Evolutionary conservation across 92 coral and sea anemone genomes (phyloP), one percentile per base, ranked within the genome.

Genomic region (Paramuricea clavata): DNA sequence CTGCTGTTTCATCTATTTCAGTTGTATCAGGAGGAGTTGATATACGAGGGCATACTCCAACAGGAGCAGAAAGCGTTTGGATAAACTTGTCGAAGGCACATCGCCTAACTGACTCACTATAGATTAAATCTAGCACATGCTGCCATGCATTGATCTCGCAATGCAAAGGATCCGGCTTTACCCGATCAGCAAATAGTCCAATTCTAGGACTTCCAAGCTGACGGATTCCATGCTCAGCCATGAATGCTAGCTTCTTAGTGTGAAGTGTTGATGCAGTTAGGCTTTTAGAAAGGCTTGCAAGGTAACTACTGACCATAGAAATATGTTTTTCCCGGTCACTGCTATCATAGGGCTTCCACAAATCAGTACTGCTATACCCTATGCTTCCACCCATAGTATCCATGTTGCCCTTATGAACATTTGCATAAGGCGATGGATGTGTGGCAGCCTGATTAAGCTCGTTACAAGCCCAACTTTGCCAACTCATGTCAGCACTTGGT

Each of bases 191-290:
- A 21, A 54, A 89, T 3, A 22, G 16, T 2, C 81, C 87, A 69
- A 85, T 89, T 25, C 92, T 67, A 13, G 86, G 89, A 0, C 33
- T 76, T 4, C 89, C 93, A 23, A 85, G 23, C 83, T 89, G 92
- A 15, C 87, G 59, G 23, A 68, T 78, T 0, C 89, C 87, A 79
- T 85, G 77, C 23, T 81, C 80, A 12, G 87, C 87, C 92, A 89
- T 89, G 59, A 85, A 89, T 42, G 47, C 50, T 21, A 89, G 47
- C 56, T 39, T 57, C 41, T 69, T 39, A 6, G 0, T 2, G 72
- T 85, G 56, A 26, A 32, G 85, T 2, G 2, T 2, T 3, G 3
- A 2, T 0, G 5, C 3, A 67, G 2, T 54, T 17, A 54, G 3
- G 0, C 5, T 17, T 2, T 56, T 31, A 44, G 65, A 49, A 27